Evolutionary conservation across 2,888 invertebrate genomes (phyloP).

Genomic region (Cordilura impudica): DNA sequence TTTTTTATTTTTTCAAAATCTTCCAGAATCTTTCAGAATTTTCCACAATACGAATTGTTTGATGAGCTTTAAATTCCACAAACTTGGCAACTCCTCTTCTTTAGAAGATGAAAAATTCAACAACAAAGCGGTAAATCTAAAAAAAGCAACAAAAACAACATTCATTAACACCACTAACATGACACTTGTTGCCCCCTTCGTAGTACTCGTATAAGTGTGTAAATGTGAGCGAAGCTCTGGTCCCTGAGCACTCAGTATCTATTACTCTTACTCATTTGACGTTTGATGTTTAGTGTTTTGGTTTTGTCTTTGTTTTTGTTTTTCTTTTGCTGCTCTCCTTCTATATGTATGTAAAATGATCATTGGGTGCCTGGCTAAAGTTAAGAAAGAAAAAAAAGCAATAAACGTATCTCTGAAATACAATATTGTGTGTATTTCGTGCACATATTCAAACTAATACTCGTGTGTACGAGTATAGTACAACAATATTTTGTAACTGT

Average conservation of each 20-base stretch:
- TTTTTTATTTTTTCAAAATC: too few species aligned
- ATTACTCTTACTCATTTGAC: slow-evolving; percentile 5
- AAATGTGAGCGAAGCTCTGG: neutral
- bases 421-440: neutral
- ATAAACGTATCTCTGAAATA: neutral
- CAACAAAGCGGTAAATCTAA: neutral
- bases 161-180: slow-evolving; percentile 35
- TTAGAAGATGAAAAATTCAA: slow-evolving; percentile 3
- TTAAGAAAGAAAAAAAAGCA: neutral
- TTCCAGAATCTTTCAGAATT: too few species aligned
- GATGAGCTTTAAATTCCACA: neutral
- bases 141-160: neutral
- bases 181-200: slow-evolving; percentile 40
- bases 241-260: slow-evolving; percentile 5
- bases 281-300: neutral
- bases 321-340: neutral
- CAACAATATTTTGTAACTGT: slow-evolving; percentile 45
- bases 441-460: neutral
- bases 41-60: too few species aligned
- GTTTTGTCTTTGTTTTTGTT: neutral
- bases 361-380: neutral
- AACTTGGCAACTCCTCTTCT: neutral
- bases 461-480: neutral
- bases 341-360: neutral
- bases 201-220: neutral